Evolutionary conservation across 2,113 vertebrate genomes (phyloP), one percentile per base, ranked within the genome.

Genomic region (Phalacrocorax carbo): DNA sequence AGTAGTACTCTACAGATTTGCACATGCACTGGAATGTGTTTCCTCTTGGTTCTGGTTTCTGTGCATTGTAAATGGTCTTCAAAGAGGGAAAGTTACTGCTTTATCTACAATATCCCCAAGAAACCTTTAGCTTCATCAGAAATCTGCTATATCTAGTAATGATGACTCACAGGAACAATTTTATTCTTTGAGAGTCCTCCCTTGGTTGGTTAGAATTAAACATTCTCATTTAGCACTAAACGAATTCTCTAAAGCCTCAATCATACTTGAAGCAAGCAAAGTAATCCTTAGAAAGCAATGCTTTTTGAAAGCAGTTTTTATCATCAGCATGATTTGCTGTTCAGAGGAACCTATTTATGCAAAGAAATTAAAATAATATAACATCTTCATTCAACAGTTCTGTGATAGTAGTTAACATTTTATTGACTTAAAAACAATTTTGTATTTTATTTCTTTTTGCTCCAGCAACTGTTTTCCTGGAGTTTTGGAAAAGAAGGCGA

Each of bases 401-500:
- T 91, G 84, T 90, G 69, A 77, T 42, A 65, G 23, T 66, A 54
- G 16, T 86, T 91, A 85, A 58, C 19, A 51, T 61, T 76, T 86
- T 71, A 93, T 87, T 95, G 83, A 83, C 86, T 90, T 88, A 61
- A 84, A 97, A 92, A 30, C 25, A 36, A 70, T 80, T 42, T 68
- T 85, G 3, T 68, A 7, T 34, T 48, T 89, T 87, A 94, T 93
- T 89, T 95, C 86, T 98, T 9, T 96, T 82, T 97, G 16, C 79
- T 93, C 17, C 80, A 99, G 99, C 99, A 10, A 99, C 99, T 9
- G 98, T 99, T 88, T 99, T 99, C 97, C 97, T 99, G 89, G 99
- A 99, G 97, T 99, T 99, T 93, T 99, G 99, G 99, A 99, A 99
- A 97, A 98, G 99, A 86, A 98, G 99, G 38, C 94, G 99, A 97